Evolutionary conservation across 2,113 vertebrate species (phyloP).

Genomic region (Pyxicephalus adspersus): DNA sequence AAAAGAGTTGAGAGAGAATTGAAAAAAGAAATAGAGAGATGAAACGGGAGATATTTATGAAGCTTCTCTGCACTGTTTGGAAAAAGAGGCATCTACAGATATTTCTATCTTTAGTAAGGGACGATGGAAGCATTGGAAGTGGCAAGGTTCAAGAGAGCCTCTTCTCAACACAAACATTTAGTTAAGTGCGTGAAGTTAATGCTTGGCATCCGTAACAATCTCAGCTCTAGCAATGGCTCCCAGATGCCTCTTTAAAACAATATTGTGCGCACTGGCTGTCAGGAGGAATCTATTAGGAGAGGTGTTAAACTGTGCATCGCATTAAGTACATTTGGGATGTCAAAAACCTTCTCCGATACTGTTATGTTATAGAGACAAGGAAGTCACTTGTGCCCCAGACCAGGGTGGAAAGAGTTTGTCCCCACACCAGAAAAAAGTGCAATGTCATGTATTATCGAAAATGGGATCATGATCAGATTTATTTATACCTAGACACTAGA

Average conservation of each 20-base stretch:
- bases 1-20: background rate
- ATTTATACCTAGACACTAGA: no score
- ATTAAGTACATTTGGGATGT: conserved; percentile 48
- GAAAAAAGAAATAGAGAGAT: background rate
- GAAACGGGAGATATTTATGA: background rate
- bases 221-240: conserved; percentile 41
- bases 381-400: no score
- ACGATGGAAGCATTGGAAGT: background rate
- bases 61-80: background rate
- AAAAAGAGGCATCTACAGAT: background rate
- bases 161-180: conserved; percentile 37
- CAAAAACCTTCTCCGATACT: background rate
- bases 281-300: conserved; percentile 48
- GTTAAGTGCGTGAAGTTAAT: conserved; percentile 29
- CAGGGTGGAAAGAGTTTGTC: no score
- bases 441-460: no score
- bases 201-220: conserved; percentile 39
- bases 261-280: conserved; percentile 51
- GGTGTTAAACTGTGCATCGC: conserved; percentile 53
- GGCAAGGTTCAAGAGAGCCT: background rate
- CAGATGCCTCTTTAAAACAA: conserved; percentile 52
- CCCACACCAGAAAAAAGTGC: no score
- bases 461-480: no score
- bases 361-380: background rate
- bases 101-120: conserved; percentile 13